phyloP scores from a whole-genome alignment of 2,888 invertebrate species.

The Philhelius pedissequus region DNA sequence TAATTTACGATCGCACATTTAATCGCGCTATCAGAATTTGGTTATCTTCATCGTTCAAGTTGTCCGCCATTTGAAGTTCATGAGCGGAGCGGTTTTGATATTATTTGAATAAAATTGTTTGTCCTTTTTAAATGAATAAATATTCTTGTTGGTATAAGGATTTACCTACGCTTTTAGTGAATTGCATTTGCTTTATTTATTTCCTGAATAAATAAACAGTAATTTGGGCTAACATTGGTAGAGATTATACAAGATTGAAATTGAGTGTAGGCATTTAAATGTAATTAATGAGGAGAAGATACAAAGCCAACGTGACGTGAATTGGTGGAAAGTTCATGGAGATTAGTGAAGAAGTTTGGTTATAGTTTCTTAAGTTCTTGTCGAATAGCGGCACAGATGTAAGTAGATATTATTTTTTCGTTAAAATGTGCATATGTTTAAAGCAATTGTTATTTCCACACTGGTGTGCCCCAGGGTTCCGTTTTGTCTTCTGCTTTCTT shows the following conservation, averaged over 20 bases:
- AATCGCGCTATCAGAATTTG: conserved; percentile 62
- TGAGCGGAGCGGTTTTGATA: background rate
- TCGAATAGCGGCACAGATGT: too few relatives aligned
- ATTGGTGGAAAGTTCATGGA: background rate
- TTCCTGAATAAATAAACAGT: conserved; percentile 43
- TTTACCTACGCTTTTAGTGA: conserved; percentile 9
- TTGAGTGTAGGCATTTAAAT: background rate
- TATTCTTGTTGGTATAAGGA: background rate
- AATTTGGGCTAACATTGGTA: background rate
- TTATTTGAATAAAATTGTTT: background rate
- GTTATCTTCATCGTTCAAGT: conserved; percentile 55
- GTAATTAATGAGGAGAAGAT: background rate
- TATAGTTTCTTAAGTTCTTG: too few relatives aligned
- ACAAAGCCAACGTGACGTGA: background rate
- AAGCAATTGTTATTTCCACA: too few relatives aligned
- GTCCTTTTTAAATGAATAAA: background rate
- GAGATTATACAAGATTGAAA: conserved; percentile 18
- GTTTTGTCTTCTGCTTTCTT: too few relatives aligned
- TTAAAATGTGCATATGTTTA: too few relatives aligned
- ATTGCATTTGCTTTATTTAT: conserved; percentile 16
- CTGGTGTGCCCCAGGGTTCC: too few relatives aligned
- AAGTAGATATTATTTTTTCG: too few relatives aligned
- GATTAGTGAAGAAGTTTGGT: background rate
- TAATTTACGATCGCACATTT: conserved; percentile 70
- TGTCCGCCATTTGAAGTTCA: conserved; percentile 9